These are phyloP conservation scores for Struthidea cinerea DNA, from an alignment of 2,113 vertebrate species.

Conservation along the genomic window DNA sequence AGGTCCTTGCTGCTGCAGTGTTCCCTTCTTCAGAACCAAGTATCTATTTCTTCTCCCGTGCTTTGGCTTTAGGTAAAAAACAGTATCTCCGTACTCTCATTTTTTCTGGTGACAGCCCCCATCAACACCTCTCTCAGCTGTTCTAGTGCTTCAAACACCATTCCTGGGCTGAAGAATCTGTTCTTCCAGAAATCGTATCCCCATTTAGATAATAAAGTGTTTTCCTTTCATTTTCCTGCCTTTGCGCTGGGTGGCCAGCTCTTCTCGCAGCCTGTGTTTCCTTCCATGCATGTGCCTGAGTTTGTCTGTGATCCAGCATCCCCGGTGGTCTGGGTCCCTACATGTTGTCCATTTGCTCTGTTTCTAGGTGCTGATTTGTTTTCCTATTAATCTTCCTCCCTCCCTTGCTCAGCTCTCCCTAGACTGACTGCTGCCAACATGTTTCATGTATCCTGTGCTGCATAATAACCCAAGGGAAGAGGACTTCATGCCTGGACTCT, in stretches of 20 bases:
- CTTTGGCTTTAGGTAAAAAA: constrained; percentile 1
- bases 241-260: not conserved
- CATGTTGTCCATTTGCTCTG: not conserved
- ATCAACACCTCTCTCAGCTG: constrained; percentile 40
- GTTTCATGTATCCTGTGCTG: not conserved
- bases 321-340: not conserved
- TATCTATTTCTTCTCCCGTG: not conserved
- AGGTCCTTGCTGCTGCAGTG: not conserved
- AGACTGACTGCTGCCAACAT: not conserved
- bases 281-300: not conserved
- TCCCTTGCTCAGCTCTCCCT: not conserved
- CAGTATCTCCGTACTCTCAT: not conserved
- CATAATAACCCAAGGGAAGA: not conserved
- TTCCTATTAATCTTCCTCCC: constrained; percentile 22
- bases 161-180: not conserved
- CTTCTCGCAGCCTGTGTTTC: not conserved
- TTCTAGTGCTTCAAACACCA: constrained; percentile 22
- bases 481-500: not conserved
- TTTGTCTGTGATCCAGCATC: constrained; percentile 28
- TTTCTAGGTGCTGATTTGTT: constrained; percentile 61
- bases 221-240: not conserved
- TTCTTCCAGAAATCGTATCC: not conserved
- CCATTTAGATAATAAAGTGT: constrained; percentile 18
- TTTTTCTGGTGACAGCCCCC: constrained; percentile 16
- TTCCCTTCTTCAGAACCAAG: not conserved